Base-by-base conservation (phyloP, 2,113 vertebrate genomes). In the Syngnathus floridae region DNA sequence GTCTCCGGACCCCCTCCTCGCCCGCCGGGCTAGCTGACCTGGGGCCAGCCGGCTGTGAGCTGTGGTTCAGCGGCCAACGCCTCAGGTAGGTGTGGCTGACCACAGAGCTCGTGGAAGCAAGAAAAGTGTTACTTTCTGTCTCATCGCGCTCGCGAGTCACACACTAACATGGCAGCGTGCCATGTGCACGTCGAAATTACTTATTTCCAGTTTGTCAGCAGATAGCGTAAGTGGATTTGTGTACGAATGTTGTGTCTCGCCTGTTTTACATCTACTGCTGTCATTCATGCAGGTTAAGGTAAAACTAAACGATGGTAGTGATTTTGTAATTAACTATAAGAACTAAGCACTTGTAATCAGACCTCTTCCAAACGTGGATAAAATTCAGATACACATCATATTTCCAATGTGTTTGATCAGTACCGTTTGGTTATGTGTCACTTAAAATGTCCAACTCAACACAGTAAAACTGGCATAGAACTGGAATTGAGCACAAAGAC, bases 21-120 rank as follows among this genome's bases (percentile, higher is more conserved):
- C 65, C 76, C 90, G 89, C 88, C 13, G 54, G 54, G 54, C 88
- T 88, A 88, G 88, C 87, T 87, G 88, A 91, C 90, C 89, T 88
- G 84, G 76, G 85, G 84, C 82, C 85, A 87, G 87, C 82, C 81
- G 74, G 80, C 78, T 78, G 73, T 79, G 40, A 21, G 73, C 57
- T 80, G 80, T 70, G 82, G 86, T 87, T 82, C 84, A 83, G 80
- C 76, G 80, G 62, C 73, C 71, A 73, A 81, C 82, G 73, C 55
- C 77, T 71, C 86, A 90, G 90, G 90, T 92, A 90, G 90, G 90
- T 91, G 90, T 89, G 90, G 88, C 78, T 76, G 77, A 81, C 8
- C 17, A 38, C 61, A n/a, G 26, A 31, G 19, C 40, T 14, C 36
- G 5, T 22, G 46, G 65, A 64, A 64, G 38, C 51, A 68, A 37